Conservation (phyloP, 30 jellyfish, hydroid and myxozoan species). For the Hydractinia echinata region DNA sequence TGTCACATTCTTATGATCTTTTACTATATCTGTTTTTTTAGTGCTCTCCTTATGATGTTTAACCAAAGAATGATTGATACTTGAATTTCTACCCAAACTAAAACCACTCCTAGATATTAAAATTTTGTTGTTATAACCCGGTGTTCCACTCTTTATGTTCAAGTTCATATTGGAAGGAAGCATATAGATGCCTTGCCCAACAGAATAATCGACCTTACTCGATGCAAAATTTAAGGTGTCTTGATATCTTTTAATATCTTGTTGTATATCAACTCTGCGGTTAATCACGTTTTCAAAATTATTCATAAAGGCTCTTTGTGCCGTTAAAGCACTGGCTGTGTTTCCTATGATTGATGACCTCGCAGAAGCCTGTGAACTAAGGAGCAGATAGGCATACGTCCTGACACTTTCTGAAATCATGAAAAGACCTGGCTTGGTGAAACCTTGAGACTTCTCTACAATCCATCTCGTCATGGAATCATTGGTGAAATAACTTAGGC, state of each 20-base stretch:
- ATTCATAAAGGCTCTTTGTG: slow-evolving; percentile 5
- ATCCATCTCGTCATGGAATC: slow-evolving; percentile 6
- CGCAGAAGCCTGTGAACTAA: not conserved
- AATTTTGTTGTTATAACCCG: not conserved
- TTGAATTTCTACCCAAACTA: not conserved
- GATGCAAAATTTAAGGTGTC: not conserved
- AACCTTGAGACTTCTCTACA: not conserved
- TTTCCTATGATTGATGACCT: not conserved
- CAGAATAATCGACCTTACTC: not conserved
- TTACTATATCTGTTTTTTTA: not conserved
- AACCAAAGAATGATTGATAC: not conserved
- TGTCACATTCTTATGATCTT: not conserved
- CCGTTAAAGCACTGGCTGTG: not conserved
- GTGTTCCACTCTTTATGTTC: not conserved
- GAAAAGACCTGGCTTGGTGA: slow-evolving; percentile 3
- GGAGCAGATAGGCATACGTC: not conserved
- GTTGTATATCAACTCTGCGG: not conserved
- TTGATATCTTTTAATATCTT: slow-evolving; percentile 6
- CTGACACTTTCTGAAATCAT: not conserved
- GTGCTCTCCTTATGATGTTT: not conserved
- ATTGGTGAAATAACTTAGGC: not conserved
- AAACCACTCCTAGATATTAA: not conserved
- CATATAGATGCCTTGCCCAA: not conserved
- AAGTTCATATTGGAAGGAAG: not conserved
- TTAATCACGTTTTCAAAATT: no score